Evolutionary conservation across 35 echinoderm and acorn worm species (phyloP).

Genomic region (Heliocidaris erythrogramma): DNA sequence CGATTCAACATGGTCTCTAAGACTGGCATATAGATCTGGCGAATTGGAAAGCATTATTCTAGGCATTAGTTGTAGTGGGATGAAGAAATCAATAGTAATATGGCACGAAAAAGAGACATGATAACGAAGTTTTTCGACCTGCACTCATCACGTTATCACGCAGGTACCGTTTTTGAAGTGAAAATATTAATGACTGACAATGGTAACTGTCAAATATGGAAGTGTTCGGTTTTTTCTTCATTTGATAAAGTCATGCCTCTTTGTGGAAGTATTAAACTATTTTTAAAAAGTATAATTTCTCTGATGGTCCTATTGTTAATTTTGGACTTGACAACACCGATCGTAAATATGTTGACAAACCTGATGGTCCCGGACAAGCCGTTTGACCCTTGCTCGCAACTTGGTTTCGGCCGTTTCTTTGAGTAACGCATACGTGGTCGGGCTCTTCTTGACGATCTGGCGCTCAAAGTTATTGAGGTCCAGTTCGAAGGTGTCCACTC

Average conservation of each 20-base stretch:
- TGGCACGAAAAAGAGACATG: too few relatives aligned
- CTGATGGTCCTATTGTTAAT: not conserved
- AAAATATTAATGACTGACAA: too few relatives aligned
- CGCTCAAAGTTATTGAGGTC: constrained; percentile 90
- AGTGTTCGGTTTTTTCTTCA: too few relatives aligned
- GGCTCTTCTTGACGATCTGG: constrained; percentile 76
- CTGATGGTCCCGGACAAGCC: constrained; percentile 73
- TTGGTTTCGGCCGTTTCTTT: constrained; percentile 70
- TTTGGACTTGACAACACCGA: not conserved
- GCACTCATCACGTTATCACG: too few relatives aligned
- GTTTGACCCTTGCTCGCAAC: constrained; percentile 60
- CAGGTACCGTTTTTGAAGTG: too few relatives aligned
- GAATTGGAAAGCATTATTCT: not conserved
- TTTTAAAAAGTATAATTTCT: not conserved
- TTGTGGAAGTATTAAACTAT: too few relatives aligned
- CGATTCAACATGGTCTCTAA: constrained; percentile 69
- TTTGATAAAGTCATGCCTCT: too few relatives aligned
- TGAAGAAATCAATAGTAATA: not conserved
- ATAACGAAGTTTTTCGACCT: too few relatives aligned
- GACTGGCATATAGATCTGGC: constrained; percentile 74
- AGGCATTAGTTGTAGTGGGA: not conserved
- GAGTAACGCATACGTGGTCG: constrained; percentile 62
- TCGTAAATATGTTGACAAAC: not conserved
- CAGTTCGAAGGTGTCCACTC: constrained; percentile 76
- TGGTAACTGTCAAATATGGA: too few relatives aligned